phyloP scores from a whole-genome alignment of 2,888 invertebrate genomes.

The Criorhina ranunculi region DNA sequence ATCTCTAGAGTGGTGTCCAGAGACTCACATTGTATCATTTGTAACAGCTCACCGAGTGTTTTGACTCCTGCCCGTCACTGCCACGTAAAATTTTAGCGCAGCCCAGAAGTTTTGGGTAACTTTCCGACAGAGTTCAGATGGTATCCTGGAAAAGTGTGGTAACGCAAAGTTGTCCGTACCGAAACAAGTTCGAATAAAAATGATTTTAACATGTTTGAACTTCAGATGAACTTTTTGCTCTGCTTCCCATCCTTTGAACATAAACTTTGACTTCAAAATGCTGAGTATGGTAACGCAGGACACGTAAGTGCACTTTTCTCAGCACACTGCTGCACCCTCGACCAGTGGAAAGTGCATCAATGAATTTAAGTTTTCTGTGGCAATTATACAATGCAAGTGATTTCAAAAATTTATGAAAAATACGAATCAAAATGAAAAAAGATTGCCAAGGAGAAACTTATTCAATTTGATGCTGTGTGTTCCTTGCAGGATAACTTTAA shows the following conservation, averaged over 20 bases:
- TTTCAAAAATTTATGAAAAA: slow-evolving; percentile 72
- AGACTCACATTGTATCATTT: slow-evolving; percentile 76
- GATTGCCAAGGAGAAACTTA: slow-evolving; percentile 47
- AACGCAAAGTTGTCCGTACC: slow-evolving; percentile 51
- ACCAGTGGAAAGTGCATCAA: slow-evolving; percentile 62
- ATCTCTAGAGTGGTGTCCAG: slow-evolving; percentile 74
- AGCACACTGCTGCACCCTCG: not conserved
- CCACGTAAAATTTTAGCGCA: slow-evolving; percentile 55
- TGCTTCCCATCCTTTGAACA: not conserved
- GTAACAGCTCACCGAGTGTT: slow-evolving; percentile 49
- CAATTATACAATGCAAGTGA: slow-evolving; percentile 74
- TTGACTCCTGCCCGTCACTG: slow-evolving; percentile 39
- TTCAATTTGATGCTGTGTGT: slow-evolving; percentile 67
- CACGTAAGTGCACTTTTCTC: slow-evolving; percentile 62
- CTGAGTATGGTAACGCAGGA: slow-evolving; percentile 29
- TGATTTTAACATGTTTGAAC: slow-evolving; percentile 74
- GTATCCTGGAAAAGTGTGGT: slow-evolving; percentile 39
- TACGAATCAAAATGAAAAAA: slow-evolving; percentile 26
- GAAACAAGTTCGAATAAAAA: slow-evolving; percentile 68
- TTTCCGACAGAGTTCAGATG: slow-evolving; percentile 1
- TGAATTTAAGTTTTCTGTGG: slow-evolving; percentile 69
- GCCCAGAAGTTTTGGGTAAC: slow-evolving; percentile 41
- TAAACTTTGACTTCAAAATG: slow-evolving; percentile 58
- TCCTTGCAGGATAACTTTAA: slow-evolving; percentile 61
- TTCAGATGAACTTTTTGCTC: slow-evolving; percentile 67